phyloP scores from a whole-genome alignment of 2,113 vertebrate species.

The Potamarius usumacintae region DNA sequence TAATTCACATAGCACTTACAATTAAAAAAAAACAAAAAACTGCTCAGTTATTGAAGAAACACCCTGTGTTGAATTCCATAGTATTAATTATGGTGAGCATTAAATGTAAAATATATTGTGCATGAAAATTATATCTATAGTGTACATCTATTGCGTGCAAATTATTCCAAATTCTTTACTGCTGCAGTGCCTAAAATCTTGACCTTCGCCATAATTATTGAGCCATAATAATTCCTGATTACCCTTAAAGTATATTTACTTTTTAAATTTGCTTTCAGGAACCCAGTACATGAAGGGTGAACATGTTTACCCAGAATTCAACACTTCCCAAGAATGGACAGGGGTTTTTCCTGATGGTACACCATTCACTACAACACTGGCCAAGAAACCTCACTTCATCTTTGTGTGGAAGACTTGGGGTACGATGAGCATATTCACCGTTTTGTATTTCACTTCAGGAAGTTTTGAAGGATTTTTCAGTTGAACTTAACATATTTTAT shows the following conservation, averaged over 20 bases:
- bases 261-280: conserved; percentile 66
- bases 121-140: neutral
- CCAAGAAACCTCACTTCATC: conserved; percentile 77
- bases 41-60: neutral
- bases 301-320: conserved; percentile 78
- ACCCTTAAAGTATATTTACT: neutral
- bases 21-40: neutral
- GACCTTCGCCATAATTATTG: neutral
- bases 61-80: neutral
- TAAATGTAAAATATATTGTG: neutral
- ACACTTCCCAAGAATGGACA: conserved; percentile 38
- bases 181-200: neutral
- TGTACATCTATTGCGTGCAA: neutral
- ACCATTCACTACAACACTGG: conserved; percentile 65
- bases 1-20: neutral
- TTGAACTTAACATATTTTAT: neutral
- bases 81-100: neutral
- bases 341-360: conserved; percentile 83
- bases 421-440: conserved; percentile 59
- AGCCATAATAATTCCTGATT: neutral
- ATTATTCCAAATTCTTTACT: neutral
- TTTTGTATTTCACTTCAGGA: neutral
- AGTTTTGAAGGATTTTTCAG: neutral
- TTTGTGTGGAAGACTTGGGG: conserved; percentile 93
- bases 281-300: conserved; percentile 75